Evolutionary conservation across 2,888 invertebrate species (phyloP), one percentile per base, ranked within the genome.

Genomic region (Trimorus sp.): DNA sequence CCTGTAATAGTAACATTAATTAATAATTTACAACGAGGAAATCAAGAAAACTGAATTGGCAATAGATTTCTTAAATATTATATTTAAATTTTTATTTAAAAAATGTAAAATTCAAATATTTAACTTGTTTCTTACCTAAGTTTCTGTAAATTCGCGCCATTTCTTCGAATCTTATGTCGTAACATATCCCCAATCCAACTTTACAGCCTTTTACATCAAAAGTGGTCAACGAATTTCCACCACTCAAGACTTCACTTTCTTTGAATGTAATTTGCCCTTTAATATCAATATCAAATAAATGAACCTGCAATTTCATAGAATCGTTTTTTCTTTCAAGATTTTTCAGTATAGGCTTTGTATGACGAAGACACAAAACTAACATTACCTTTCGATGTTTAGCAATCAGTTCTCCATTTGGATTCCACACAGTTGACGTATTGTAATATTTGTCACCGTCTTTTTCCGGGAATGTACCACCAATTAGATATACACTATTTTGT

Each of bases 241-340:
- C 93, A 16, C 94, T 94, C 1, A 99, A 92, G 0, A 95, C 95
- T 75, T 97, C 96, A 0, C 98, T 98, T 91, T 99, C 99, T 88
- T 96, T 96, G 90, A 99, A 98, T 0, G 95, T 95, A n/a, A 98
- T 96, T 89, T 97, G 96, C 53, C 96, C 96, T 65, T 98, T 98
- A 66, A 99, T 96, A 90, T 98, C 97, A 86, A 99, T 98, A 92
- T 99, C 98, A 92, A 99, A 99, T 59, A 99, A 93, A 92, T 99
- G 99, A 90, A 98, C 94, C 97, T 97, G 91, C 48, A 90, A 91
- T 16, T 49, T 42, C 7, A 45, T 45, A 45, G n/a, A 6, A 45
- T 45, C 45, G 6, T 12, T 45, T 45, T 45, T 4, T 12, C n/a
- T 45, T 45, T 45, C 9, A 6, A 45, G n/a, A 45, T 6, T 45